phyloP scores from a whole-genome alignment of 2,113 vertebrate species.

The Urocitellus parryii region DNA sequence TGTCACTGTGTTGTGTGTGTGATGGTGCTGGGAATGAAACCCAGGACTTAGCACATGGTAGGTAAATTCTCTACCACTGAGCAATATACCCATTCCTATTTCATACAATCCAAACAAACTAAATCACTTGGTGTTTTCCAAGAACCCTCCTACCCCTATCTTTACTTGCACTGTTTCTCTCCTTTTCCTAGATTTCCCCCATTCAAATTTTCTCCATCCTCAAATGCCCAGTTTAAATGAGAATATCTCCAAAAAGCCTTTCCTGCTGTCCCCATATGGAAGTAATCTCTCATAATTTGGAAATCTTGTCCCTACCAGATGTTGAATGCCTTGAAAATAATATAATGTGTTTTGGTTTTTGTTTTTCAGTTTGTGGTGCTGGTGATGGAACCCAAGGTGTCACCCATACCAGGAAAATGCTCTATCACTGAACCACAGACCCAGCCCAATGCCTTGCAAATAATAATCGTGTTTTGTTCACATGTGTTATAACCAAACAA shows the following conservation, averaged over 20 bases:
- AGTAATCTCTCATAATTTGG: constrained; percentile 32
- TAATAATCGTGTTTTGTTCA: constrained; percentile 59
- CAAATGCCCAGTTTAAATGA: constrained; percentile 48
- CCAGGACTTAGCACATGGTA: background rate
- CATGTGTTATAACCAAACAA: constrained; percentile 31
- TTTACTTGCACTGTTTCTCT: constrained; percentile 39
- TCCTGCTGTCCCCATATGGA: background rate
- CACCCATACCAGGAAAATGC: background rate
- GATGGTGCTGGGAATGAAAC: background rate
- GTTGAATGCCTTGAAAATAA: constrained; percentile 57
- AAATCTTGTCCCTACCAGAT: constrained; percentile 2
- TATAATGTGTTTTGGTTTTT: background rate
- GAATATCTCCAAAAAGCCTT: constrained; percentile 55
- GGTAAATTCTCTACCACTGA: background rate
- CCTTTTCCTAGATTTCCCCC: constrained; percentile 17
- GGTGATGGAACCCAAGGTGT: background rate
- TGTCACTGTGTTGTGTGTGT: background rate
- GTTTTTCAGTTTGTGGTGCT: background rate
- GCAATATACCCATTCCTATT: background rate
- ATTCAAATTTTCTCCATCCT: constrained; percentile 36
- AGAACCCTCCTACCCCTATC: background rate
- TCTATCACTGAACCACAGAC: background rate
- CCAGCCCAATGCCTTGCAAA: background rate
- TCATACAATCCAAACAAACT: constrained; percentile 28
- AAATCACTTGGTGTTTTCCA: constrained; percentile 37